These are phyloP conservation scores for Habroteleia sp. DNA, from an alignment of 2,888 invertebrate genomes.

Conservation along the genomic window DNA sequence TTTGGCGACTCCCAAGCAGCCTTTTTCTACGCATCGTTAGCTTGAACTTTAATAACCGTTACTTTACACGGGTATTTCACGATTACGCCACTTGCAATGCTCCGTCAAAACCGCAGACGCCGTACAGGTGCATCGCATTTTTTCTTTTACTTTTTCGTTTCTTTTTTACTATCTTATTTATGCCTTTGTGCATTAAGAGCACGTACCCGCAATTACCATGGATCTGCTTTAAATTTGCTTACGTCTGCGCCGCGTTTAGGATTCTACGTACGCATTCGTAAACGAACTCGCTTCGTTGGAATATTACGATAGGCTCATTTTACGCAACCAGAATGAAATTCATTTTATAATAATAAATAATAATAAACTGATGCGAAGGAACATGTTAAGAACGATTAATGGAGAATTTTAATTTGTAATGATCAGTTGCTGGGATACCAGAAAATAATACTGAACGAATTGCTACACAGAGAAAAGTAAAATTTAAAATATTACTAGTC, in stretches of 20 bases:
- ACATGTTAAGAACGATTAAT: too few species aligned
- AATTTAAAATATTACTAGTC: too few species aligned
- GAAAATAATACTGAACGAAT: too few species aligned
- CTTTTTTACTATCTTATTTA: constrained; percentile 18
- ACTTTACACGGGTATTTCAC: constrained; percentile 26
- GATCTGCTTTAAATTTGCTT: constrained; percentile 36
- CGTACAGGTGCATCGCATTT: constrained; percentile 28
- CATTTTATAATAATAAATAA: too few species aligned
- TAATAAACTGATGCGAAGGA: background rate
- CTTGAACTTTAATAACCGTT: constrained; percentile 53
- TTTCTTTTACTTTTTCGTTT: background rate
- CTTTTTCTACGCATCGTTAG: constrained; percentile 32
- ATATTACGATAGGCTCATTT: constrained; percentile 16
- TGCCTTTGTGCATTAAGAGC: constrained; percentile 21
- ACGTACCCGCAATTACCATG: constrained; percentile 15
- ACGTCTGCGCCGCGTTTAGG: constrained; percentile 9
- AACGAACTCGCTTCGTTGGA: constrained; percentile 5
- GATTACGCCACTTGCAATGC: constrained; percentile 32
- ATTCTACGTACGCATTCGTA: constrained; percentile 9
- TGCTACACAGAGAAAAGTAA: too few species aligned
- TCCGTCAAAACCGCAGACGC: constrained; percentile 18
- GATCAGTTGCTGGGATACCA: too few species aligned
- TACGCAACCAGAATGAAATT: constrained; percentile 1
- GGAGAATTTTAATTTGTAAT: too few species aligned
- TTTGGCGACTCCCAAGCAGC: constrained; percentile 11